Conservation (phyloP, 2,888 invertebrate genomes). For the Chloromyia formosa region DNA sequence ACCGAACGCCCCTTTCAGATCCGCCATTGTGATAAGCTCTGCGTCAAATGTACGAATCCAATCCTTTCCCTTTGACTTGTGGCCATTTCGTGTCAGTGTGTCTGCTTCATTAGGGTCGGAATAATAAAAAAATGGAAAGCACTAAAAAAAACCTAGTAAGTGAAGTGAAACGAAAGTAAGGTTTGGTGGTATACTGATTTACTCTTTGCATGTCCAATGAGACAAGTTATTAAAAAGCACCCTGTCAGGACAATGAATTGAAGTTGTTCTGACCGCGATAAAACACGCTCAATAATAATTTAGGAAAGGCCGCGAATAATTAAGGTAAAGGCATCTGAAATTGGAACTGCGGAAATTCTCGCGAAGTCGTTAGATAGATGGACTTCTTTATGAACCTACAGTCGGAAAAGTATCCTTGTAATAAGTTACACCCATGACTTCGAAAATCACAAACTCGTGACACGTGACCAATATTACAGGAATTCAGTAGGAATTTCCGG, state of each 20-base stretch:
- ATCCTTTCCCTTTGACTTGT: constrained; percentile 6
- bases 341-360: too few species aligned
- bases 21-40: constrained; percentile 21
- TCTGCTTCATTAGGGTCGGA: constrained; percentile 14
- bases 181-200: constrained; percentile 21
- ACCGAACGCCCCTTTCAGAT: constrained; percentile 15
- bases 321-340: not conserved
- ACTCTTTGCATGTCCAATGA: constrained; percentile 19
- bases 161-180: not conserved
- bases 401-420: too few species aligned
- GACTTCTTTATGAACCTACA: too few species aligned
- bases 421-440: too few species aligned
- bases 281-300: not conserved
- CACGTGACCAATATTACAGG: too few species aligned
- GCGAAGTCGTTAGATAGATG: too few species aligned
- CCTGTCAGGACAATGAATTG: constrained; percentile 23
- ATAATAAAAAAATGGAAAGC: constrained; percentile 1
- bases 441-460: too few species aligned
- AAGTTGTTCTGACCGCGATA: not conserved
- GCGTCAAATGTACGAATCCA: not conserved
- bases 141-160: too few species aligned
- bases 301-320: not conserved
- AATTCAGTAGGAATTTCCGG: too few species aligned
- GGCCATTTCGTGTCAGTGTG: not conserved
- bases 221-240: constrained; percentile 25